A percentile compares a stretch with the other conserved stretches of the same genome.
Evolutionary conservation across 2,113 vertebrate species (phyloP).

Genomic region (Sardina pilchardus): DNA sequence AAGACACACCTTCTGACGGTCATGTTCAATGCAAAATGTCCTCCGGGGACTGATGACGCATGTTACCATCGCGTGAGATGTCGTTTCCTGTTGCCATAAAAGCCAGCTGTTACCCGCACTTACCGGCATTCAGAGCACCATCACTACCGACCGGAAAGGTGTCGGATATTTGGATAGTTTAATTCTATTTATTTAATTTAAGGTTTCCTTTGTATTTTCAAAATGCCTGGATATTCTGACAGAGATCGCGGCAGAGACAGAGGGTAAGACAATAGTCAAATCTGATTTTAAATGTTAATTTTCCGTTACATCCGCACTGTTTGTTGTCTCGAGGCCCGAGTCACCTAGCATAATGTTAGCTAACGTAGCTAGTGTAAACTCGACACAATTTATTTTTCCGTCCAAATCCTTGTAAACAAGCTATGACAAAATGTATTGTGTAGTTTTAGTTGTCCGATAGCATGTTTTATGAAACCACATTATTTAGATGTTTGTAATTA

Average conservation of each 20-base stretch:
- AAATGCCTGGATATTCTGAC: slow-evolving; percentile 93
- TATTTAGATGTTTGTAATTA: neutral
- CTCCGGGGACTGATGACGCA: slow-evolving; percentile 57
- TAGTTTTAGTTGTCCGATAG: neutral
- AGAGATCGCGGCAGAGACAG: slow-evolving; percentile 91
- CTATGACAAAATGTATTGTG: neutral
- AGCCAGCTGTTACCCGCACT: slow-evolving; percentile 37
- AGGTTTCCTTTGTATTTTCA: slow-evolving; percentile 55
- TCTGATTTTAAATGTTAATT: slow-evolving; percentile 15
- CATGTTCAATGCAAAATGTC: neutral
- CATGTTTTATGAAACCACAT: neutral
- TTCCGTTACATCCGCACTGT: slow-evolving; percentile 5
- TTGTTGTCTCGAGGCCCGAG: neutral
- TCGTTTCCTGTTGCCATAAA: slow-evolving; percentile 64
- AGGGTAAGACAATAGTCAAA: slow-evolving; percentile 66
- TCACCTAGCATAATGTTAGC: slow-evolving; percentile 22
- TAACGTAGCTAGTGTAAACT: neutral
- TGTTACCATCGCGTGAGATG: slow-evolving; percentile 17
- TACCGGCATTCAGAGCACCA: slow-evolving; percentile 68
- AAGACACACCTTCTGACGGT: neutral
- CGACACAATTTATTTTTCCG: neutral
- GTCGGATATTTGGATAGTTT: neutral
- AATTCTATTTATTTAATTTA: slow-evolving; percentile 50
- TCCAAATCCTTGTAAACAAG: neutral
- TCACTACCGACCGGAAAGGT: slow-evolving; percentile 35